Evolutionary conservation across 2,888 invertebrate species (phyloP).

Genomic region (Amiota minor): DNA sequence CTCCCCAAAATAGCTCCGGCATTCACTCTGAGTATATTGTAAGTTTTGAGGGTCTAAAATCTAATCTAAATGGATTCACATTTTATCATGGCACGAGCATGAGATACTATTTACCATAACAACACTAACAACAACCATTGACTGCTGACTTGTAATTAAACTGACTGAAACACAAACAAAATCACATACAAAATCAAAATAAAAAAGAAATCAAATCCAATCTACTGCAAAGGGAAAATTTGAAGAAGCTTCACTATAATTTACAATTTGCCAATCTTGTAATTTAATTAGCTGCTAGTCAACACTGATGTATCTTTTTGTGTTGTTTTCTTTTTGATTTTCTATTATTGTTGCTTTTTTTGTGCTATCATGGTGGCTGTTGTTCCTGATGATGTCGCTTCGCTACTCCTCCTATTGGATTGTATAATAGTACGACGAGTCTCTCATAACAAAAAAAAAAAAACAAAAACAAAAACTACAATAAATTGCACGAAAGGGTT

Average conservation of each 20-base stretch:
- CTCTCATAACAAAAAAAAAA: slow-evolving; percentile 19
- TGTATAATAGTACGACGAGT: too few relatives aligned
- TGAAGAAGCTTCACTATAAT: slow-evolving; percentile 11
- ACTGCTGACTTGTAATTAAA: slow-evolving; percentile 28
- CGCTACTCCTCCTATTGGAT: too few relatives aligned
- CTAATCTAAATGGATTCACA: background rate
- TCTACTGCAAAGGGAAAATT: background rate
- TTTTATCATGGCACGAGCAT: slow-evolving; percentile 12
- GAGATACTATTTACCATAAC: slow-evolving; percentile 14
- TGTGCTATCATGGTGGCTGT: slow-evolving; percentile 20
- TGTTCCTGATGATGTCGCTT: background rate
- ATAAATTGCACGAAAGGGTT: slow-evolving; percentile 57
- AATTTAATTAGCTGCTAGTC: slow-evolving; percentile 60
- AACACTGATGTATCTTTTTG: slow-evolving; percentile 41
- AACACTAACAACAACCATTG: slow-evolving; percentile 20
- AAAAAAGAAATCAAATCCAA: background rate
- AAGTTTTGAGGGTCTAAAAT: too few relatives aligned
- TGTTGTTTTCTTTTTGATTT: background rate
- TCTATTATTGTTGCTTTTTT: slow-evolving; percentile 23
- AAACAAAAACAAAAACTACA: slow-evolving; percentile 42
- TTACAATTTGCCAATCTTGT: slow-evolving; percentile 46
- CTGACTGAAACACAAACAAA: slow-evolving; percentile 3
- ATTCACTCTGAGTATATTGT: too few relatives aligned
- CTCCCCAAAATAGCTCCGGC: too few relatives aligned
- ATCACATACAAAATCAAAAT: background rate